These are phyloP conservation scores for Drosophila mojavensis DNA, from an alignment of 1,140 invertebrate genomes.

Conservation along the genomic window DNA sequence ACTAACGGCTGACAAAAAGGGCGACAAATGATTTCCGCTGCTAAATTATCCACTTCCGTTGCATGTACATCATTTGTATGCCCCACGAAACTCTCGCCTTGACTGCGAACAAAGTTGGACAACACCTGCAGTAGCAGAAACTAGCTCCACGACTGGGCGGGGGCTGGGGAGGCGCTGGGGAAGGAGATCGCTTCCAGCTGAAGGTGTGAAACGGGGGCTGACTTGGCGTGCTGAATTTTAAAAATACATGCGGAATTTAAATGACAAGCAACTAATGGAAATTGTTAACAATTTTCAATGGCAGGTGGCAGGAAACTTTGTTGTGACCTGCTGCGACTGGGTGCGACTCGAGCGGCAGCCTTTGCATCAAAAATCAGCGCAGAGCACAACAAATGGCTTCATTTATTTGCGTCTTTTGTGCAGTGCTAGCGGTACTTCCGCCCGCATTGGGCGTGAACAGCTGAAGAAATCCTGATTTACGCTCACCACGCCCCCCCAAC, in stretches of 20 bases:
- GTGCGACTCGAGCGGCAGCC: slow-evolving; percentile 26
- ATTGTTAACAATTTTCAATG: slow-evolving; percentile 72
- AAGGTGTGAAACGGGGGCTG: slow-evolving; percentile 6
- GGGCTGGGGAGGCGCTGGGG: slow-evolving; percentile 19
- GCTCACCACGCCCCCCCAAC: slow-evolving; percentile 40
- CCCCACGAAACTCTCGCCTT: slow-evolving; percentile 11
- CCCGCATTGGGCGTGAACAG: slow-evolving; percentile 32
- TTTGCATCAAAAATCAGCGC: slow-evolving; percentile 75
- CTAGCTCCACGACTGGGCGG: slow-evolving; percentile 18
- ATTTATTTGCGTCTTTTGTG: slow-evolving; percentile 82
- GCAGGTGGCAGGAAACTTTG: slow-evolving; percentile 58
- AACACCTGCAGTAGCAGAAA: slow-evolving; percentile 48
- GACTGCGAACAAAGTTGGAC: slow-evolving; percentile 49
- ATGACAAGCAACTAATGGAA: slow-evolving; percentile 82
- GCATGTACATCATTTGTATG: slow-evolving; percentile 60
- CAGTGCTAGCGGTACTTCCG: slow-evolving; percentile 64
- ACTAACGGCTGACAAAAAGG: slow-evolving; percentile 63
- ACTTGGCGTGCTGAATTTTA: slow-evolving; percentile 53
- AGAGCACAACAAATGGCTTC: slow-evolving; percentile 81
- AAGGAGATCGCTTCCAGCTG: slow-evolving; percentile 17
- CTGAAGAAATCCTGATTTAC: slow-evolving; percentile 54
- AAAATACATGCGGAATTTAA: slow-evolving; percentile 75
- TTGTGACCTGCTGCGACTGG: slow-evolving; percentile 19
- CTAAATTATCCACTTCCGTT: slow-evolving; percentile 73
- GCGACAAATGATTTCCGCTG: slow-evolving; percentile 74